These are phyloP conservation scores for Lutjanus campechanus DNA, from an alignment of 2,797 vertebrate genomes.

Conservation along the genomic window DNA sequence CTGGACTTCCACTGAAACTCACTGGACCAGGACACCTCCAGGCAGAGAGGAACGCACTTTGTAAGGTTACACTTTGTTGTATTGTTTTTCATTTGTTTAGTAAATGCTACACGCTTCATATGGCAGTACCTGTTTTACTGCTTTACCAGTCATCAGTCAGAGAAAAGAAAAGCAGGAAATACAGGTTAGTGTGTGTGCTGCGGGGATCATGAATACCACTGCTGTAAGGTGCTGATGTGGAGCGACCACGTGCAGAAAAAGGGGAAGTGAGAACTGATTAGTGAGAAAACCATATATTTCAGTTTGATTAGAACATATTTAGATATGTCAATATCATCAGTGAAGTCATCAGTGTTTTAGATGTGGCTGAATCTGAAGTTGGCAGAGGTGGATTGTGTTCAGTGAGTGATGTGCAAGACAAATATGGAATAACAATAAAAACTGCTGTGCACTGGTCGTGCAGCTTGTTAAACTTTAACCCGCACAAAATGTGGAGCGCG, in stretches of 20 bases:
- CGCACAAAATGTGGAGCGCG: neutral
- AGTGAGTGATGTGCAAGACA: neutral
- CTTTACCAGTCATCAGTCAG: neutral
- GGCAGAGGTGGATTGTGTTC: neutral
- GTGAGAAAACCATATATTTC: accelerated
- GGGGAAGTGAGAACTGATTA: neutral
- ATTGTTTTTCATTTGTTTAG: neutral
- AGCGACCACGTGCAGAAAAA: neutral
- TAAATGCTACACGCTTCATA: neutral
- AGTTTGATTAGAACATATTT: neutral
- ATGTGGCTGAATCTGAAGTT: neutral
- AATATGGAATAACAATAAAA: neutral
- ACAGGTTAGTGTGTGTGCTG: neutral
- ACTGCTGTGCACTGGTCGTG: no score
- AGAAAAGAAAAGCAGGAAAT: neutral
- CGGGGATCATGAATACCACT: neutral
- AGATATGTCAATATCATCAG: neutral
- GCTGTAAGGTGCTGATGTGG: neutral
- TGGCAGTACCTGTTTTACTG: neutral
- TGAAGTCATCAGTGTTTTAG: neutral
- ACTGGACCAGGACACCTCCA: neutral
- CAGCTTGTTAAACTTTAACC: neutral
- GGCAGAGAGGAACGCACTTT: conserved; percentile 42
- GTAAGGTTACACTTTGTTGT: neutral
- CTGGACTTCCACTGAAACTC: conserved; percentile 1